These are phyloP conservation scores for Etheostoma cragini DNA, from an alignment of 2,113 vertebrate genomes.

Conservation along the genomic window DNA sequence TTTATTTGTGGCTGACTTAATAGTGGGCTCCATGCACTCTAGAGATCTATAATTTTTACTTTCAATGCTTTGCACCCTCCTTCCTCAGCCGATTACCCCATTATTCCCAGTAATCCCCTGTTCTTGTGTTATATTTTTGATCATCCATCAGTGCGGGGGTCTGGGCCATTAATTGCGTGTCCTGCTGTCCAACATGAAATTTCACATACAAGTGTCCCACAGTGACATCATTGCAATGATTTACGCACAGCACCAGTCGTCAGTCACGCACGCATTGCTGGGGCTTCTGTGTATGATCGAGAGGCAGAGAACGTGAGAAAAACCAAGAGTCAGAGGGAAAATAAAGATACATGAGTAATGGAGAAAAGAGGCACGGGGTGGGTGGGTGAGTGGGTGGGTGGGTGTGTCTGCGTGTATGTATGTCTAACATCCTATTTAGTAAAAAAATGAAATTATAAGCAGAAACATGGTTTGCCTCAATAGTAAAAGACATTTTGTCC, in stretches of 20 bases:
- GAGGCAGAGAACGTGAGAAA: conserved; percentile 45
- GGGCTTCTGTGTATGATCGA: neutral
- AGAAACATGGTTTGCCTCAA: neutral
- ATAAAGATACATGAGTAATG: neutral
- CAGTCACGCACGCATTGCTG: neutral
- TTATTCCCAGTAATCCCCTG: neutral
- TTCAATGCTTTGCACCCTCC: neutral
- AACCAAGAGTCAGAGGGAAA: conserved; percentile 3
- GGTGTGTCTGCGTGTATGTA: neutral
- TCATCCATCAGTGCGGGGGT: neutral
- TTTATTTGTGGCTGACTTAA: neutral
- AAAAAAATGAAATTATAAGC: neutral
- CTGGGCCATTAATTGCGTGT: neutral
- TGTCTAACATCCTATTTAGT: neutral
- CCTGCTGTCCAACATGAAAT: neutral
- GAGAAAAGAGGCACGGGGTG: neutral
- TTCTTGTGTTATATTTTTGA: no score
- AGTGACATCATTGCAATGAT: conserved; percentile 17
- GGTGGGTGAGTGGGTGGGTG: neutral
- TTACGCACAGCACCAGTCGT: conserved; percentile 2
- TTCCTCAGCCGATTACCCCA: neutral
- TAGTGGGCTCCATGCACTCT: neutral
- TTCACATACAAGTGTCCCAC: conserved; percentile 11
- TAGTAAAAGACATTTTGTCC: neutral
- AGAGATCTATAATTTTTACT: neutral